phyloP scores from a whole-genome alignment of 2,113 vertebrate species.

The Gopherus flavomarginatus region DNA sequence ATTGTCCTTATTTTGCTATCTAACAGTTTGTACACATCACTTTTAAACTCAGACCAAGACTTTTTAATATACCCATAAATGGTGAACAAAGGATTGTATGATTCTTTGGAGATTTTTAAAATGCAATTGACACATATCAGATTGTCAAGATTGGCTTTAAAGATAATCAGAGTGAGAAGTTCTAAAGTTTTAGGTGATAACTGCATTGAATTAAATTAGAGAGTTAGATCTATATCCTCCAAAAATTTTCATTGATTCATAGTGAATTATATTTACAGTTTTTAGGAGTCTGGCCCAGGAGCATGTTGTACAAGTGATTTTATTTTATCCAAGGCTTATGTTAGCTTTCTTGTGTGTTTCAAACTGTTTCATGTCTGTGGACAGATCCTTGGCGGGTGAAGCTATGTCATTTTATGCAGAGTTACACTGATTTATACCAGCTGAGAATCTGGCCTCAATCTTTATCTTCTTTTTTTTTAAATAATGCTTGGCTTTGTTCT shows the following conservation, averaged over 20 bases:
- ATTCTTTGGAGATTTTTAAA: slow-evolving; percentile 37
- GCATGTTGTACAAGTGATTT: not conserved
- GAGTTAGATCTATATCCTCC: not conserved
- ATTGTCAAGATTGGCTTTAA: not conserved
- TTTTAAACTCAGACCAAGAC: slow-evolving; percentile 74
- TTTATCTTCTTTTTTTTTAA: not conserved
- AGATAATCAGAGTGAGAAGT: not conserved
- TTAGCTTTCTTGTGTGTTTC: not conserved
- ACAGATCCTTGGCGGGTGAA: not conserved
- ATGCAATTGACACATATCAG: slow-evolving; percentile 7
- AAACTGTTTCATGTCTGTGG: not conserved
- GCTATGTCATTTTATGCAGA: not conserved
- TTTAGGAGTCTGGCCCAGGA: not conserved
- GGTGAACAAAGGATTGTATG: slow-evolving; percentile 19
- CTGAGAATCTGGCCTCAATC: not conserved
- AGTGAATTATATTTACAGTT: not conserved
- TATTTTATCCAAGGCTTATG: not conserved
- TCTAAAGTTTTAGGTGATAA: not conserved
- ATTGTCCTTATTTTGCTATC: slow-evolving; percentile 72
- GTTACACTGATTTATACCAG: not conserved
- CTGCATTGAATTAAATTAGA: not conserved
- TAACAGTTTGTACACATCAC: slow-evolving; percentile 72
- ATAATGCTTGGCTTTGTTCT: not conserved
- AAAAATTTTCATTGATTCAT: not conserved
- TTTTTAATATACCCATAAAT: slow-evolving; percentile 68